phyloP scores from a whole-genome alignment of 1,140 invertebrate genomes.

The Caenorhabditis latens region DNA sequence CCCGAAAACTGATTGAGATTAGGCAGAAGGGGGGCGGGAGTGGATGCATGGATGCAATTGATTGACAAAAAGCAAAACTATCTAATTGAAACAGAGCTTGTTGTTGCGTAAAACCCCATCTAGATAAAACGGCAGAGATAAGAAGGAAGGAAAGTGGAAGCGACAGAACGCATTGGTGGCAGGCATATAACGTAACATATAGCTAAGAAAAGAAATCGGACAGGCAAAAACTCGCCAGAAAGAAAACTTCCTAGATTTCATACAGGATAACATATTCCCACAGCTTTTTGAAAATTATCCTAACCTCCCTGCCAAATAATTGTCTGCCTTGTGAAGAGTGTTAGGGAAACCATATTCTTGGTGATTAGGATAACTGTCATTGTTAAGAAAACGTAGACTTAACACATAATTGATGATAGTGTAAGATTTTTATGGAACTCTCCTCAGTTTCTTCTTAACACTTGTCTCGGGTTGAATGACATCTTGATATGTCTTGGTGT shows the following conservation, averaged over 20 bases:
- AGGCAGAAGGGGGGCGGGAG: not conserved
- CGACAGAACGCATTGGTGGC: constrained; percentile 48
- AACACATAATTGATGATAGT: not conserved
- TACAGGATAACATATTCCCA: not conserved
- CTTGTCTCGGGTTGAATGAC: too few species aligned
- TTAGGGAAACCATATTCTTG: too few species aligned
- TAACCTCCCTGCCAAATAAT: not conserved
- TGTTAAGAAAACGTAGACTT: not conserved
- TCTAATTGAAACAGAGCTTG: constrained; percentile 44
- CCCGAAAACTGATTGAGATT: constrained; percentile 1
- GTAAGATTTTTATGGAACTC: constrained; percentile 33
- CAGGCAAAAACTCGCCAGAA: constrained; percentile 25
- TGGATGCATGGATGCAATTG: not conserved
- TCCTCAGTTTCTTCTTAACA: not conserved
- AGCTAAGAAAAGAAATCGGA: constrained; percentile 45
- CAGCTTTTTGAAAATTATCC: not conserved
- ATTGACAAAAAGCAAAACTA: constrained; percentile 18
- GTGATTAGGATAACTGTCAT: not conserved
- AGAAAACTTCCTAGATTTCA: constrained; percentile 38
- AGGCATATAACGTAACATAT: constrained; percentile 44
- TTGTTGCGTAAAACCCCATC: constrained; percentile 50
- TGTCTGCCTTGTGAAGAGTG: too few species aligned
- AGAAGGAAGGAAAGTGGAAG: constrained; percentile 29
- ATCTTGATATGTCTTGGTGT: not conserved
- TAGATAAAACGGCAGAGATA: constrained; percentile 44